Evolutionary conservation across 2,797 vertebrate genomes (phyloP).

Genomic region (Spinus olivaceus): DNA sequence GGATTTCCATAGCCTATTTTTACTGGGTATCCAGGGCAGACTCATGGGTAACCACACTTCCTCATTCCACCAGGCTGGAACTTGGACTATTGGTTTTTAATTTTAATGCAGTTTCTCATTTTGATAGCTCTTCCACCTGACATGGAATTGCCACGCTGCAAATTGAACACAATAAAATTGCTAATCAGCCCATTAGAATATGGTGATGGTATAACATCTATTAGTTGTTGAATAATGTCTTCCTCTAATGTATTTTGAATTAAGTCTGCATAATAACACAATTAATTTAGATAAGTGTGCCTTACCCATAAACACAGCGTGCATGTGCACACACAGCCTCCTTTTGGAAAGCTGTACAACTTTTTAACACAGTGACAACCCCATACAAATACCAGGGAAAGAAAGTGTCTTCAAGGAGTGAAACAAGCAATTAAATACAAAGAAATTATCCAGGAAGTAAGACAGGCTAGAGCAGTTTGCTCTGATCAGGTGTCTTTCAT

Average conservation of each 20-base stretch:
- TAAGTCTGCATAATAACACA: slow-evolving; percentile 46
- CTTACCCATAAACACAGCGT: background rate
- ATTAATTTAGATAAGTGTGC: slow-evolving; percentile 21
- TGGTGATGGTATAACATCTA: slow-evolving; percentile 66
- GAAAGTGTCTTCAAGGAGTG: background rate
- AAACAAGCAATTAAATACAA: slow-evolving; percentile 1
- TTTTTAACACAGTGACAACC: background rate
- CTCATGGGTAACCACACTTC: slow-evolving; percentile 23
- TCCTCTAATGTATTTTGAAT: slow-evolving; percentile 57
- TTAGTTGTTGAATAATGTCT: slow-evolving; percentile 63
- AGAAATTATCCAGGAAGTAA: background rate
- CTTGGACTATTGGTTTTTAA: slow-evolving; percentile 77
- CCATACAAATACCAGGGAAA: background rate
- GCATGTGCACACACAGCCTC: background rate
- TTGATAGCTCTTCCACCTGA: slow-evolving; percentile 74
- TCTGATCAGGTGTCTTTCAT: background rate
- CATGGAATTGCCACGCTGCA: slow-evolving; percentile 70
- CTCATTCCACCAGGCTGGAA: slow-evolving; percentile 64
- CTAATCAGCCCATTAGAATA: slow-evolving; percentile 76
- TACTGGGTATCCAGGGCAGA: background rate
- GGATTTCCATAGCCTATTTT: background rate
- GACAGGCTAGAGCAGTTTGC: background rate
- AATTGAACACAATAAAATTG: slow-evolving; percentile 79
- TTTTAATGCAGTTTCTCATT: slow-evolving; percentile 76
- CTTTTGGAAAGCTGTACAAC: background rate